Conservation (phyloP, 2,888 invertebrate genomes). For the Meghimatium bilineatum region DNA sequence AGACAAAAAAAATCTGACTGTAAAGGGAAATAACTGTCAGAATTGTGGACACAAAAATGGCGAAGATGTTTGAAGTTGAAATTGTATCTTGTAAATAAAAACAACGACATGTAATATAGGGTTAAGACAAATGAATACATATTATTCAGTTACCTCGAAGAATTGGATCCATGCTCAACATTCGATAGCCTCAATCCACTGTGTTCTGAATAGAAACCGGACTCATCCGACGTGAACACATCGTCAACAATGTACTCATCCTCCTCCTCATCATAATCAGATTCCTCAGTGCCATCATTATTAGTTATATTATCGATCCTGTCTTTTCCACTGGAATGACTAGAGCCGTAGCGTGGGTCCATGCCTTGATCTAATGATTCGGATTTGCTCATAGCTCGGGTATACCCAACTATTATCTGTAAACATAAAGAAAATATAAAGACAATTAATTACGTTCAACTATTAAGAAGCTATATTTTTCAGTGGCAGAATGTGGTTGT, state of each 20-base stretch:
- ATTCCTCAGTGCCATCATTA: not conserved
- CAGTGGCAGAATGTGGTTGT: too few relatives aligned
- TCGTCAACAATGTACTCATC: conserved; percentile 19
- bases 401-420: not conserved
- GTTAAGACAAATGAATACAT: too few relatives aligned
- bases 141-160: not conserved
- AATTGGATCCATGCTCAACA: not conserved
- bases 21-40: too few relatives aligned
- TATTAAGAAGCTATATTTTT: too few relatives aligned
- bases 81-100: too few relatives aligned
- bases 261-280: conserved; percentile 6
- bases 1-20: too few relatives aligned
- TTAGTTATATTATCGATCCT: not conserved
- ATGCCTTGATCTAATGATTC: not conserved
- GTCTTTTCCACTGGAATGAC: not conserved
- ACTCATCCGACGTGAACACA: conserved; percentile 24
- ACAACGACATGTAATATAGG: not conserved
- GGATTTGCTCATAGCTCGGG: not conserved
- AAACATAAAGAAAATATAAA: not conserved
- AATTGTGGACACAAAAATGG: too few relatives aligned
- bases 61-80: too few relatives aligned
- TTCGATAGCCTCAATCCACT: not conserved
- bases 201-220: not conserved
- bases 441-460: not conserved
- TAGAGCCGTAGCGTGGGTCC: not conserved